phyloP scores from a whole-genome alignment of 2,113 vertebrate genomes.

The Crypturellus undulatus region DNA sequence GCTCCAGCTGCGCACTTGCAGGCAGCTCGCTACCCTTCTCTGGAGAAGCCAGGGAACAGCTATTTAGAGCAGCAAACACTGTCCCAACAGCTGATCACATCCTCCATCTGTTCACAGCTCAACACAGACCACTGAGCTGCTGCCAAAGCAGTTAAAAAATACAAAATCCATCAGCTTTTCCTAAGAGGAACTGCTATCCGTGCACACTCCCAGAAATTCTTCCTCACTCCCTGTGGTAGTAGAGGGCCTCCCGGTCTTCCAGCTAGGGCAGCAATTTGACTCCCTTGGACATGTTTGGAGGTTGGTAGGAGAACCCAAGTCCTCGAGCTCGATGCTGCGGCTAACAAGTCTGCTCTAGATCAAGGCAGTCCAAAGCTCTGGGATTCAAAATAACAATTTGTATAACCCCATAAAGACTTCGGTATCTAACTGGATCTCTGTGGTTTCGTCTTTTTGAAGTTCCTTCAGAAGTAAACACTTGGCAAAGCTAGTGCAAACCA shows the following conservation, averaged over 20 bases:
- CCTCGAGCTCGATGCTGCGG: background rate
- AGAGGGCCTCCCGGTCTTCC: background rate
- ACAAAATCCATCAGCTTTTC: background rate
- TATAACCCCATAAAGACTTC: background rate
- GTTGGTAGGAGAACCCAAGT: background rate
- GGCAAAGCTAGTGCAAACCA: background rate
- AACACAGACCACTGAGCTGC: constrained; percentile 30
- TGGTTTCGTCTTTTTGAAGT: background rate
- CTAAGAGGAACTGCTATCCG: background rate
- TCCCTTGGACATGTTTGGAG: background rate
- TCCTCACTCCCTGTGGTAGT: accelerated
- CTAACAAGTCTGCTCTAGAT: background rate
- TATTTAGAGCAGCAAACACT: constrained; percentile 51
- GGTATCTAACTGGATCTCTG: background rate
- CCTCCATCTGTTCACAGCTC: constrained; percentile 51
- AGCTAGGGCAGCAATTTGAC: background rate
- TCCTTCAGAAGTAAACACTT: background rate
- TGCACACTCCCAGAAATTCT: background rate
- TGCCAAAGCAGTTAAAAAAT: constrained; percentile 25
- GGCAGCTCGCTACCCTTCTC: background rate
- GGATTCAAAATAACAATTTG: background rate
- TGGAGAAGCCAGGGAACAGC: constrained; percentile 18
- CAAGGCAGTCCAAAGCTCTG: background rate
- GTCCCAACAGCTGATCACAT: constrained; percentile 63
- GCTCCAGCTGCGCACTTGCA: background rate